These are phyloP conservation scores for Cabera pusaria DNA, from an alignment of 2,888 invertebrate genomes.

Conservation along the genomic window DNA sequence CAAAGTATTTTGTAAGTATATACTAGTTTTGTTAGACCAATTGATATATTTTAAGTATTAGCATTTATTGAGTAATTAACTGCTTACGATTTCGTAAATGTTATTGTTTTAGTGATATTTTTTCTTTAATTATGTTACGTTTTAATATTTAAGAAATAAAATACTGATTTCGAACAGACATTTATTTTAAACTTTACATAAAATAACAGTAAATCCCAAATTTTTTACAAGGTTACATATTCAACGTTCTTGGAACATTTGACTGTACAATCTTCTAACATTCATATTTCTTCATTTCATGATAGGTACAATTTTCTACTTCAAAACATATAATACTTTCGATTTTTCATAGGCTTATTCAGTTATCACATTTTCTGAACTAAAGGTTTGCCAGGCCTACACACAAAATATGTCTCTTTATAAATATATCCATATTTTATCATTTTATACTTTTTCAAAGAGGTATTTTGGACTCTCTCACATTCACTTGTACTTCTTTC, in stretches of 20 bases:
- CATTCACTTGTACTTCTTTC: slow-evolving; percentile 44
- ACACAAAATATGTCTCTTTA: slow-evolving; percentile 29
- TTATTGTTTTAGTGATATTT: no score
- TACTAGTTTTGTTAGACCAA: no score
- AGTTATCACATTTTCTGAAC: slow-evolving; percentile 32
- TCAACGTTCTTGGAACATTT: slow-evolving; percentile 48
- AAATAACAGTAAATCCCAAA: slow-evolving; percentile 69
- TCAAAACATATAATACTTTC: slow-evolving; percentile 20
- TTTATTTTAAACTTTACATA: slow-evolving; percentile 78
- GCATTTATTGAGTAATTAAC: no score
- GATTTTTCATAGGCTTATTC: slow-evolving; percentile 23
- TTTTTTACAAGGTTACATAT: slow-evolving; percentile 41
- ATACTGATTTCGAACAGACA: slow-evolving; percentile 69
- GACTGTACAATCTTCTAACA: slow-evolving; percentile 23
- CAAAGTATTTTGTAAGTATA: slow-evolving; percentile 18
- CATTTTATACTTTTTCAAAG: slow-evolving; percentile 29
- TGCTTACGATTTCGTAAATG: no score
- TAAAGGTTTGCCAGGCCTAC: slow-evolving; percentile 31
- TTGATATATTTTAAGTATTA: no score
- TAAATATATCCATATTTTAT: slow-evolving; percentile 11
- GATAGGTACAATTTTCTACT: slow-evolving; percentile 16
- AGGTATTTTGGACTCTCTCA: slow-evolving; percentile 47
- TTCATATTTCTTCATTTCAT: slow-evolving; percentile 25
- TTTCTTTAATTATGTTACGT: slow-evolving; percentile 14
- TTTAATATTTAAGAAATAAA: slow-evolving; percentile 42